Percentiles rank a stretch among this genome's conserved stretches.
phyloP scores from a whole-genome alignment of 2,113 vertebrate genomes.

The Platichthys flesus region DNA sequence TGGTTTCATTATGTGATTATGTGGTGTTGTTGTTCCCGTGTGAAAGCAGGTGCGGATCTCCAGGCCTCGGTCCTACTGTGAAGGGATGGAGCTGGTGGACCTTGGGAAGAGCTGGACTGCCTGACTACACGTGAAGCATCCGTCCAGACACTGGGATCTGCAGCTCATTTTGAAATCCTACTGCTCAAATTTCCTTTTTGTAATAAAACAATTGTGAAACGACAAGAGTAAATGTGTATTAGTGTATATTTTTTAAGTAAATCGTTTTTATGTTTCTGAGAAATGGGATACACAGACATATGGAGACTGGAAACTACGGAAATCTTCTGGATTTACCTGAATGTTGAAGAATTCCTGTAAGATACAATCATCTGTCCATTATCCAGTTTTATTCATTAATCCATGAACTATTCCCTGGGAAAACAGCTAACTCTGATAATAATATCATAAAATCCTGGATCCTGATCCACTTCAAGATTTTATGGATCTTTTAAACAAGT shows the following conservation, averaged over 20 bases:
- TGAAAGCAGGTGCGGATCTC: conserved; percentile 72
- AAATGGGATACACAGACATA: too few species aligned
- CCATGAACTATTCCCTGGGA: too few species aligned
- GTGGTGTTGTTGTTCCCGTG: conserved; percentile 8
- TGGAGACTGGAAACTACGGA: too few species aligned
- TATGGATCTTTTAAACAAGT: too few species aligned
- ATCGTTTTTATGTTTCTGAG: neutral
- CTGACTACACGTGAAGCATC: conserved; percentile 59
- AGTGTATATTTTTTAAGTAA: neutral
- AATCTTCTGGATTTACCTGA: too few species aligned
- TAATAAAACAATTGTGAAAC: conserved; percentile 26
- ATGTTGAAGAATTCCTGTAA: too few species aligned
- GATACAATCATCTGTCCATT: too few species aligned
- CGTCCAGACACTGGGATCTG: conserved; percentile 11
- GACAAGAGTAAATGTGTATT: conserved; percentile 29
- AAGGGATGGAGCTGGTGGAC: conserved; percentile 88
- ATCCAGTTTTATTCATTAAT: too few species aligned
- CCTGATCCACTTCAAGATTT: too few species aligned
- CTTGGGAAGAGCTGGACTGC: conserved; percentile 89
- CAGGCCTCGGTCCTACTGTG: conserved; percentile 83
- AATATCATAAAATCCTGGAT: too few species aligned
- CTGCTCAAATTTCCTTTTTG: conserved; percentile 15
- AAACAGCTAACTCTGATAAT: too few species aligned
- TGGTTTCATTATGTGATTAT: conserved; percentile 18
- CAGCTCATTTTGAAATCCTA: neutral